Evolutionary conservation across 2,797 vertebrate genomes (phyloP).

Genomic region (Hoplostethus mediterraneus): DNA sequence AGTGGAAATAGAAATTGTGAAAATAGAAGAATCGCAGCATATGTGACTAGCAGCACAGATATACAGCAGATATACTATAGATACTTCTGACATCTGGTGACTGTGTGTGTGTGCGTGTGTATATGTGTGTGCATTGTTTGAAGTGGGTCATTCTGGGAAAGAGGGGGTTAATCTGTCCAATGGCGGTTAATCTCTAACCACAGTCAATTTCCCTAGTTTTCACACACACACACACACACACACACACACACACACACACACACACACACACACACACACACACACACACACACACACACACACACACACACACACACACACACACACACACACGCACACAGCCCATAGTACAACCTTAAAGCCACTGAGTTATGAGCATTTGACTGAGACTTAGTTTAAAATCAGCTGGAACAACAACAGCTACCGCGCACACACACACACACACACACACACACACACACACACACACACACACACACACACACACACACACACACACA

Average conservation of each 20-base stretch:
- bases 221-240: slow-evolving; percentile 8
- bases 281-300: slow-evolving; percentile 12
- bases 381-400: neutral
- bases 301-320: slow-evolving; percentile 4
- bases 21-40: too few relatives aligned
- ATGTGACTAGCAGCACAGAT: too few relatives aligned
- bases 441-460: neutral
- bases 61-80: slow-evolving; percentile 27
- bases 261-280: slow-evolving; percentile 7
- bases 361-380: slow-evolving; percentile 18
- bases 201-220: slow-evolving; percentile 23
- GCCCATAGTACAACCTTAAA: slow-evolving; percentile 14
- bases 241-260: slow-evolving; percentile 15
- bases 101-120: slow-evolving; percentile 5
- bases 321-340: slow-evolving; percentile 13
- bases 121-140: neutral
- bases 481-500: neutral
- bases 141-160: slow-evolving; percentile 68
- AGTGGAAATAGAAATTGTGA: too few relatives aligned
- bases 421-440: neutral
- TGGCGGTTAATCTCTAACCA: slow-evolving; percentile 66
- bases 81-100: slow-evolving; percentile 22
- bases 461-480: slow-evolving; percentile 13
- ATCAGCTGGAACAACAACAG: slow-evolving; percentile 14
- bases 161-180: slow-evolving; percentile 64